Evolutionary conservation across 2,113 vertebrate genomes (phyloP).

Genomic region (Xerus inauris): DNA sequence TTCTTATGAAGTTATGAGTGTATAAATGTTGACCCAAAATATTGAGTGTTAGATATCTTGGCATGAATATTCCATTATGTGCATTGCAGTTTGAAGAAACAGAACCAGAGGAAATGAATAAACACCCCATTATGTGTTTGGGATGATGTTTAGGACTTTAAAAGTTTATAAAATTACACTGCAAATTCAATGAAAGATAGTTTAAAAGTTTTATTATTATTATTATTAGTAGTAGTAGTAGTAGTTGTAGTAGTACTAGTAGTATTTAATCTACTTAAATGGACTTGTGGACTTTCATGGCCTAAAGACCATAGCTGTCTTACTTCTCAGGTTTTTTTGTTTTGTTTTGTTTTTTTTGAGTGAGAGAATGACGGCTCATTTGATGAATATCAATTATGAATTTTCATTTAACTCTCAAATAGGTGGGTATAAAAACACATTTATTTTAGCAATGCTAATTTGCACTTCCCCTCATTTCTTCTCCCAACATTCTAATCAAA

Average conservation of each 20-base stretch:
- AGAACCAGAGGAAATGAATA: no score
- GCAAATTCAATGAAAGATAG: neutral
- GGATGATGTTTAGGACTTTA: neutral
- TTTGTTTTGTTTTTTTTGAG: neutral
- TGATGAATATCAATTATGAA: neutral
- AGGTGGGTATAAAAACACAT: neutral
- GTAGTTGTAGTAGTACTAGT: no score
- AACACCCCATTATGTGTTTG: neutral
- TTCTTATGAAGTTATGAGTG: neutral
- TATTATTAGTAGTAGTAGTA: no score
- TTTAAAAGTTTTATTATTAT: neutral
- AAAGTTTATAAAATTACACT: neutral
- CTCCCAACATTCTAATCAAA: neutral
- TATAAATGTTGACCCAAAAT: neutral
- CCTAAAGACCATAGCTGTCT: neutral
- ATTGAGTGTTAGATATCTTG: neutral
- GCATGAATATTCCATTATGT: no score
- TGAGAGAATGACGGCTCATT: neutral
- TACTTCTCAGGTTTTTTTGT: neutral
- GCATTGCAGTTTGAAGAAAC: no score
- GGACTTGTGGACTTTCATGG: neutral
- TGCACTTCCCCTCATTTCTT: rapidly evolving
- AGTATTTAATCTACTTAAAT: neutral
- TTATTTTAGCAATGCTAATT: neutral
- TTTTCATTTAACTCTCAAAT: neutral